Base-by-base conservation (phyloP, 2,888 invertebrate species). In the Drosophila bunnanda region DNA sequence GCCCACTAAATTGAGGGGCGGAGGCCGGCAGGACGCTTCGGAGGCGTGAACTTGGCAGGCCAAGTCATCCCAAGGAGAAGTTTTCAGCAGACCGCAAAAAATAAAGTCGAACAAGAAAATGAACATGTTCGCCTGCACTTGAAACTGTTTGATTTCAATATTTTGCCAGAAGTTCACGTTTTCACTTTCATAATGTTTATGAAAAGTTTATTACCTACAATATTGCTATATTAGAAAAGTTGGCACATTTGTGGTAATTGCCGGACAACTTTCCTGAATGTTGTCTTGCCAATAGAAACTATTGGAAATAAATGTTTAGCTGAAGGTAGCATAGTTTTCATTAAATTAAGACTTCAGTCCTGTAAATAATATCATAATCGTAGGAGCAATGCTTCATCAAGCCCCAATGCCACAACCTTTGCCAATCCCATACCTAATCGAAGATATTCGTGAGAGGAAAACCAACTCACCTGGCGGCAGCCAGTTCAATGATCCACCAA, bases 21-120 rank as follows among this genome's bases (percentile, higher is more conserved):
- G 15, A 20, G 17, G 50, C 32, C 38, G 34, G 13, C 32, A 57
- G 52, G n/a, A 44, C 34, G 25, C 54, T 67, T 75, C 48, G 76
- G 61, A 70, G 83, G 79, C 76, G 78, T 83, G 72, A 86, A 77
- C 75, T 79, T 72, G 73, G 71, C 77, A 72, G 76, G 75, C 59
- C 32, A 77, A 75, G 77, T 73, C 81, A 77, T 73, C 75, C 78
- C 77, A 77, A 78, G 72, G 61, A 61, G 74, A 86, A 85, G 70
- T 78, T 82, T 70, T 32, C 22, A 50, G 62, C 65, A 61, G 62
- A 54, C 59, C 41, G 12, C 59, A 77, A 44, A 41, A 69, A 75
- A 52, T 9, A 13, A 34, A 22, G 32, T 59, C 30, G 30, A 44
- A 50, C 52, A 64, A 68, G 64, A 56, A 65, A 54, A 54, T 34